Percentiles rank a stretch among this genome's conserved stretches.
Evolutionary conservation across 2,113 vertebrate genomes (phyloP).

Genomic region (Archocentrus centrarchus): DNA sequence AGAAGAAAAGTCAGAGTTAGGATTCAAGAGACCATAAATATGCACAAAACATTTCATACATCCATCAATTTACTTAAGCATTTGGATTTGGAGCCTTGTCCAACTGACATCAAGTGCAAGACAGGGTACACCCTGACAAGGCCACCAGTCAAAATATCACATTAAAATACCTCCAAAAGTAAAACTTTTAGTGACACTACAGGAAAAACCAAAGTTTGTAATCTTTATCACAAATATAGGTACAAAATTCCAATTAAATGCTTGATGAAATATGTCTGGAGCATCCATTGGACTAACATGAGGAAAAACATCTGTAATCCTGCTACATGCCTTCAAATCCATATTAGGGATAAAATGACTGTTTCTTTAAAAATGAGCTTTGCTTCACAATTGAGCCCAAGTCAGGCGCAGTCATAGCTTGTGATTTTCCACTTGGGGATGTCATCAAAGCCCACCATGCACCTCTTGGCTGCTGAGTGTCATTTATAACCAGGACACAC

Average conservation of each 20-base stretch:
- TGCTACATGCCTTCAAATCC: slow-evolving; percentile 4
- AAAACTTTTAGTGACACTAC: neutral
- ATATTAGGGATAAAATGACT: slow-evolving; percentile 29
- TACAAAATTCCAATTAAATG: neutral
- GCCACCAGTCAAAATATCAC: neutral
- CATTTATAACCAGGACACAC: slow-evolving; percentile 29
- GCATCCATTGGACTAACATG: neutral
- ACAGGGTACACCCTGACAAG: neutral
- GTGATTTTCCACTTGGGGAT: slow-evolving; percentile 54
- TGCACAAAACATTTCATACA: neutral
- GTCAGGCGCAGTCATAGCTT: slow-evolving; percentile 41
- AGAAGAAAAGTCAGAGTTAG: too few species aligned
- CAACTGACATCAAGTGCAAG: neutral
- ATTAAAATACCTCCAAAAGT: neutral
- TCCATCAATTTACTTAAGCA: neutral
- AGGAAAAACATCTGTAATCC: slow-evolving; percentile 10
- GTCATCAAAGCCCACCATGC: slow-evolving; percentile 56
- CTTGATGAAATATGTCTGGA: slow-evolving; percentile 6
- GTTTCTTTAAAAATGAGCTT: slow-evolving; percentile 10
- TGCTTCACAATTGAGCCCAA: slow-evolving; percentile 22
- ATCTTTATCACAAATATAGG: neutral
- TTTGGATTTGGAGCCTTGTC: neutral
- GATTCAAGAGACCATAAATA: neutral
- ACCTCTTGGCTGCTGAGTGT: slow-evolving; percentile 24
- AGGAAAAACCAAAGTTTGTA: neutral